Evolutionary conservation across 2,888 invertebrate genomes (phyloP).

Genomic region (Exephanes ischioxanthus): DNA sequence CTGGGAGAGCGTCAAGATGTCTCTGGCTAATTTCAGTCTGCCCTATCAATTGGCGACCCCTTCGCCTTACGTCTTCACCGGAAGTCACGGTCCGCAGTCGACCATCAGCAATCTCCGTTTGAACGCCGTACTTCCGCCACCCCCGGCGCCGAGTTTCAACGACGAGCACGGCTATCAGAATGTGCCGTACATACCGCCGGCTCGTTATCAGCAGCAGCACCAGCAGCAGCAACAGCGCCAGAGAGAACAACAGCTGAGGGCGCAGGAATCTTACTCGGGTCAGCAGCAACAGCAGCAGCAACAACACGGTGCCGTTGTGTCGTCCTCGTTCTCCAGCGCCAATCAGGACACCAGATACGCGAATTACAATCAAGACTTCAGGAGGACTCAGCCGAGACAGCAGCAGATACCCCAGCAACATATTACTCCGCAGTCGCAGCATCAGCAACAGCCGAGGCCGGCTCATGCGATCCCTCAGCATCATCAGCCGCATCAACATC

Average conservation of each 20-base stretch:
- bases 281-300: slow-evolving; percentile 47
- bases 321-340: slow-evolving; percentile 34
- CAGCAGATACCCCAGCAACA: slow-evolving; percentile 70
- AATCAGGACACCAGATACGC: slow-evolving; percentile 76
- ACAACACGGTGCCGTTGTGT: slow-evolving; percentile 50
- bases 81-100: slow-evolving; percentile 73
- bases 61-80: slow-evolving; percentile 80
- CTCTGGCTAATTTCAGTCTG: slow-evolving; percentile 82
- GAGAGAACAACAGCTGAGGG: slow-evolving; percentile 65
- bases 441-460: slow-evolving; percentile 66
- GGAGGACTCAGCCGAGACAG: slow-evolving; percentile 75
- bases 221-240: slow-evolving; percentile 70
- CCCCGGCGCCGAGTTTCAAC: slow-evolving; percentile 73
- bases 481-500: slow-evolving; percentile 60
- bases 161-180: slow-evolving; percentile 77
- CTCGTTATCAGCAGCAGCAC: slow-evolving; percentile 77
- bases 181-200: slow-evolving; percentile 79
- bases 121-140: slow-evolving; percentile 78
- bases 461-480: slow-evolving; percentile 25
- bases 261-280: slow-evolving; percentile 61
- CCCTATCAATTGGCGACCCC: slow-evolving; percentile 81
- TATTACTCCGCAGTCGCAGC: slow-evolving; percentile 60
- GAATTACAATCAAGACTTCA: slow-evolving; percentile 77
- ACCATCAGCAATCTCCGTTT: slow-evolving; percentile 78
- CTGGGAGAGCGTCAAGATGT: slow-evolving; percentile 73